Percentiles rank a stretch among this genome's conserved stretches.
Conservation (phyloP, 2,113 vertebrate genomes). For the Proterorhinus semilunaris region DNA sequence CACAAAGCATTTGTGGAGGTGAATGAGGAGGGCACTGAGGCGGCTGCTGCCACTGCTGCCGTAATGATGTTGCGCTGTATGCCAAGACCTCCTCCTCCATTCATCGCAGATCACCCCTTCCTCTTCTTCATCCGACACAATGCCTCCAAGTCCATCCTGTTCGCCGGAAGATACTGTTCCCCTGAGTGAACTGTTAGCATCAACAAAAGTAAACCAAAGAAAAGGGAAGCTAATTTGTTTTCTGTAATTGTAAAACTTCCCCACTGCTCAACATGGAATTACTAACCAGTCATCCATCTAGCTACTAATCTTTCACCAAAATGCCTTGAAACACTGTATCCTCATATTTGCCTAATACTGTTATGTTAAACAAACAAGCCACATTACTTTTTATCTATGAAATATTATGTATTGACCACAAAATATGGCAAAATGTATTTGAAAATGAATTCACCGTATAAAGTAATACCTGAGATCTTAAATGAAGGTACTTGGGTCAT, state of each 20-base stretch:
- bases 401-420: neutral
- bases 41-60: slow-evolving; percentile 78
- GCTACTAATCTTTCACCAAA: neutral
- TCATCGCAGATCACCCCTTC: slow-evolving; percentile 89
- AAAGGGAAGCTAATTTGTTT: neutral
- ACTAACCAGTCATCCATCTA: neutral
- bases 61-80: slow-evolving; percentile 67
- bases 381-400: too few species aligned
- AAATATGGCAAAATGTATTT: neutral
- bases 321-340: neutral
- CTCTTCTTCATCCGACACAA: slow-evolving; percentile 87
- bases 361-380: neutral
- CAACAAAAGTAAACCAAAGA: neutral
- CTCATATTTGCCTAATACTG: neutral
- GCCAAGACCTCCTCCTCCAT: slow-evolving; percentile 44
- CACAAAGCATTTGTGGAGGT: slow-evolving; percentile 89
- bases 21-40: slow-evolving; percentile 89
- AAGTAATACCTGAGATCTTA: too few species aligned
- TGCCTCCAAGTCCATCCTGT: slow-evolving; percentile 76
- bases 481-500: too few species aligned
- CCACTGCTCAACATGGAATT: neutral
- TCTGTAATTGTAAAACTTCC: neutral
- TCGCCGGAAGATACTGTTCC: slow-evolving; percentile 80
- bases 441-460: neutral
- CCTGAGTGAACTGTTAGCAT: too few species aligned